Evolutionary conservation across 37 sponge, comb jelly and placozoan genomes (phyloP).

Genomic region (Beroe forskalii): DNA sequence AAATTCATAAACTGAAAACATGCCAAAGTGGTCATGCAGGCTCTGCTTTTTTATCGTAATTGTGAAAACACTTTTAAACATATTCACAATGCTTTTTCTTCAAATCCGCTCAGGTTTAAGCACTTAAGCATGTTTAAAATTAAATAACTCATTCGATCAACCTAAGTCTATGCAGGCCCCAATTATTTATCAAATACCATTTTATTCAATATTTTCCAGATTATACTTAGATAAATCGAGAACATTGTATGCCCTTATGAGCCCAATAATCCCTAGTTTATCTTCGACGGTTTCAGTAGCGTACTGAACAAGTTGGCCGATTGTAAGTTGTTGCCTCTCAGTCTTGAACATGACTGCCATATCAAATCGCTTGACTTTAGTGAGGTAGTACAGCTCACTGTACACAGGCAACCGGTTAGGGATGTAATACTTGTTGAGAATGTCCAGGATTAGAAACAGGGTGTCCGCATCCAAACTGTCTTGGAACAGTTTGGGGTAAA

Average conservation of each 20-base stretch:
- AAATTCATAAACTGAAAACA: too few relatives aligned
- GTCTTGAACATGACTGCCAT: slow-evolving; percentile 87
- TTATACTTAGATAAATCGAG: slow-evolving; percentile 28
- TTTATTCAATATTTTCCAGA: not conserved
- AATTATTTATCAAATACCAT: too few relatives aligned
- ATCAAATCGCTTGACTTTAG: slow-evolving; percentile 81
- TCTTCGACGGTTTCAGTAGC: slow-evolving; percentile 6
- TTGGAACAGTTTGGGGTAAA: slow-evolving; percentile 67
- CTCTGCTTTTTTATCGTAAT: too few relatives aligned
- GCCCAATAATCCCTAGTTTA: slow-evolving; percentile 41
- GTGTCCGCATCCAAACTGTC: slow-evolving; percentile 66
- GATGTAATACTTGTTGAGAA: slow-evolving; percentile 65
- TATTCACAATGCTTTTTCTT: too few relatives aligned
- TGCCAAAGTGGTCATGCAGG: too few relatives aligned
- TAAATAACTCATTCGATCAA: too few relatives aligned
- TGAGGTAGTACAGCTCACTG: slow-evolving; percentile 73
- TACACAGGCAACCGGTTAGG: slow-evolving; percentile 64
- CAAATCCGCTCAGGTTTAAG: too few relatives aligned
- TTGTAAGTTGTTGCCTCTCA: slow-evolving; percentile 38
- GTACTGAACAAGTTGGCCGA: slow-evolving; percentile 49
- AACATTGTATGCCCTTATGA: slow-evolving; percentile 34
- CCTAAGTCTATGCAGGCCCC: too few relatives aligned
- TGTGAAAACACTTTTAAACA: too few relatives aligned
- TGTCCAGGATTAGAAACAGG: slow-evolving; percentile 52
- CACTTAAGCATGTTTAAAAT: too few relatives aligned